These are phyloP conservation scores for Halcyon badia DNA, from an alignment of 2,797 vertebrate genomes.

Conservation along the genomic window DNA sequence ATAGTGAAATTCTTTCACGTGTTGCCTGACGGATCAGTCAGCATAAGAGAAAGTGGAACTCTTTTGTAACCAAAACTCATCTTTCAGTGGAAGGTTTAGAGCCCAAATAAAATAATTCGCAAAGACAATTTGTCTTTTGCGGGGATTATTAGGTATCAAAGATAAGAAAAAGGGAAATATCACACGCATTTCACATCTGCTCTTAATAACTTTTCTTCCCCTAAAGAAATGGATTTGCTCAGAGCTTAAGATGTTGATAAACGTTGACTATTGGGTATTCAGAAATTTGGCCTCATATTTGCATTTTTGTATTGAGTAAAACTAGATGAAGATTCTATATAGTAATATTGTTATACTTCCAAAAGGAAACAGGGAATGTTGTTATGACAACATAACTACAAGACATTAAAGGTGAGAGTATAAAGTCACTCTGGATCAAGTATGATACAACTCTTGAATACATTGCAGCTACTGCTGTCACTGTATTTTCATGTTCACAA, in stretches of 20 bases:
- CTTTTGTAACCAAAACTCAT: neutral
- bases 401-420: neutral
- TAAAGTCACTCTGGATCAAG: neutral
- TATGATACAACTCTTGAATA: neutral
- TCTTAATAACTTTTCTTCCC: neutral
- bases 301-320: neutral
- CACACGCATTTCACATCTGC: neutral
- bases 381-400: neutral
- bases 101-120: neutral
- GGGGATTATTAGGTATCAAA: neutral
- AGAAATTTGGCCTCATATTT: neutral
- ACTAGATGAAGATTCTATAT: neutral
- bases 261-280: neutral
- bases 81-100: neutral
- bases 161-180: neutral
- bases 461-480: neutral
- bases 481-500: neutral
- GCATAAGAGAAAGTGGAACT: neutral
- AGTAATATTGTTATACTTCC: neutral
- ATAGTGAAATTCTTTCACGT: neutral
- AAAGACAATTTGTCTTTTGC: constrained; percentile 4
- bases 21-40: neutral
- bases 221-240: neutral
- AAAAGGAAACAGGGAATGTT: neutral
- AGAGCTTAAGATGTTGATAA: neutral